Evolutionary conservation across 2,797 vertebrate genomes (phyloP).

Genomic region (Phoebastria nigripes): DNA sequence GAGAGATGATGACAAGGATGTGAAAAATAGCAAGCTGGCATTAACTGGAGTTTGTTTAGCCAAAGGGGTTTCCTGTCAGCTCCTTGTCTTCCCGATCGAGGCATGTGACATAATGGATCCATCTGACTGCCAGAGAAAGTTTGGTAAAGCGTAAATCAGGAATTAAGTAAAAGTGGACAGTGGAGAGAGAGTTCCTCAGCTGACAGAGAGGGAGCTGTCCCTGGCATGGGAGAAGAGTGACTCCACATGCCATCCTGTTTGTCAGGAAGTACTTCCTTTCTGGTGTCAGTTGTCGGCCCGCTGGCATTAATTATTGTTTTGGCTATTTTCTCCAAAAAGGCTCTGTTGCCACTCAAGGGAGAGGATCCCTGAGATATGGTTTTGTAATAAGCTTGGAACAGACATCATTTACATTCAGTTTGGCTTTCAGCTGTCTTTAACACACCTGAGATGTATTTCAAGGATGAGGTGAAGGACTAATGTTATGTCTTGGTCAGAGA

Average conservation of each 20-base stretch:
- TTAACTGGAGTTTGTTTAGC: not conserved
- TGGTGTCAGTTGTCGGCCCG: not conserved
- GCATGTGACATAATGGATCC: not conserved
- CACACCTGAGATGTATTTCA: not conserved
- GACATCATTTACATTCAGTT: not conserved
- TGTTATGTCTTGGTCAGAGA: not conserved
- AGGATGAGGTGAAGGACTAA: not conserved
- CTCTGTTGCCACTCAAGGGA: not conserved
- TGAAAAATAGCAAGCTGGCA: not conserved
- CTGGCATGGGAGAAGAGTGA: not conserved
- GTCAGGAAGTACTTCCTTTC: not conserved
- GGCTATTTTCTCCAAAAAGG: not conserved
- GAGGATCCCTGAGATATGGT: fast-evolving
- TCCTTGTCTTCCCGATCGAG: not conserved
- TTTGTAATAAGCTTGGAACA: not conserved
- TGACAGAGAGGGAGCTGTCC: not conserved
- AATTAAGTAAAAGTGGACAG: not conserved
- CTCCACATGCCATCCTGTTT: not conserved
- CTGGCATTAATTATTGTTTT: not conserved
- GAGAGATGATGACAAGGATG: not conserved
- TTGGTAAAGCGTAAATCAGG: not conserved
- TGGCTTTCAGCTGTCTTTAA: not conserved
- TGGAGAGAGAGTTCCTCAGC: not conserved
- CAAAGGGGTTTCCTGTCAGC: not conserved
- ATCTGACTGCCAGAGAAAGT: not conserved